Base-by-base conservation (phyloP, 2,113 vertebrate species). In the Myotis brandtii region DNA sequence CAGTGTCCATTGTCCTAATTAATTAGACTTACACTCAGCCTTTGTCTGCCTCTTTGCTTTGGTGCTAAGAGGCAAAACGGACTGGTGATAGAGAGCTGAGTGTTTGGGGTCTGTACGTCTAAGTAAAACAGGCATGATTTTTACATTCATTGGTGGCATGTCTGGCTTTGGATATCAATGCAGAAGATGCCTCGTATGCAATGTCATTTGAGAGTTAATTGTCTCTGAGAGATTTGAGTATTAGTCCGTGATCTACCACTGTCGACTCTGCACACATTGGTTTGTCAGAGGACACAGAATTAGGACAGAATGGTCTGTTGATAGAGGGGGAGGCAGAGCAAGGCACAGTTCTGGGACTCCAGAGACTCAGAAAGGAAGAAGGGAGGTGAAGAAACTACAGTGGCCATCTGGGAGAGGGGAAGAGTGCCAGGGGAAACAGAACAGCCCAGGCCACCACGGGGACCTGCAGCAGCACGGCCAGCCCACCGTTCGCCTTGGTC, bases 361-460 rank as follows among this genome's bases (percentile, higher is more conserved):
- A 67, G 70, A 66, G 79, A 54, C n/a, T 54, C 34, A 23, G 54
- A 70, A 83, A 34, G 32, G n/a, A 66, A 92, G 34, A 21, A 7
- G 20, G 81, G 32, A 17, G 17, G 30, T 17, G 40, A 69, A 21
- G 72, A 54, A 77, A 54, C 52, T 6, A 1, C 79, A 27, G 34
- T 18, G 85, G 92, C 91, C 87, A 80, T 91, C 94, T 90, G 80
- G 46, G 94, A 43, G 46, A 40, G n/a, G 66, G 46, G 80, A 91
- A 52, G 73, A 13, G 18, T 72, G 96, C 93, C 92, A 87, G 27
- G 59, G 82, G 43, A 62, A 62, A n/a, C 37, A 73, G 89, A 66
- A 30, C 0, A 8, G 76, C 69, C 64, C 30, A 21, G 50, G n/a
- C 50, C 37, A 32, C 59, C 0, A 1, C 12, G 87, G 46, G 52